Base-by-base conservation (phyloP, 2,797 vertebrate species). In the Microctenopoma steveboyesi region DNA sequence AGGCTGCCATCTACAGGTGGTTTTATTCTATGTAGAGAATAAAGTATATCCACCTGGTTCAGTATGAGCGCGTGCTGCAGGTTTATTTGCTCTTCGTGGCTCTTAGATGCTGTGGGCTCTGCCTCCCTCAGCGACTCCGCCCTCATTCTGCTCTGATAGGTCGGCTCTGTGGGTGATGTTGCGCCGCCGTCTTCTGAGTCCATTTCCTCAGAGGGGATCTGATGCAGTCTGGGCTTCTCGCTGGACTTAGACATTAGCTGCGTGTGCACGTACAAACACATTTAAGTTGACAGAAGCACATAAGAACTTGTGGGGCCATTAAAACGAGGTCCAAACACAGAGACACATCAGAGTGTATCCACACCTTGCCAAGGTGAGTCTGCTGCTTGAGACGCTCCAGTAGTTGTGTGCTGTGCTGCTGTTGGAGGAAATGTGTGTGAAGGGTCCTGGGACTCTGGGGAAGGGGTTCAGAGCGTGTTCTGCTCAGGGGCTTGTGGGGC, bases 201-300 rank as follows among this genome's bases (percentile, higher is more conserved):
- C 90, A 98, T 96, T 63, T 98, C 96, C 90, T 99, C 96, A 0
- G 96, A 98, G 0, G 96, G 96, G 74, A 98, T 98, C 91, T 98
- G 97, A 58, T 92, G 92, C 65, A 98, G 93, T 14, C 96, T 93
- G 22, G 96, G 96, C 89, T 97, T 98, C 91, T 98, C 97, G 0
- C 95, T 97, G 50, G 95, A 91, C 82, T 98, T 97, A 0, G 90
- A 90, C 91, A 95, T 94, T 57, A 96, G 93, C 94, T 93, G 77
- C 37, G 61, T 1, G 55, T n/a, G 22, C 4, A 74, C 11, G 69
- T 2, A 57, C 4, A 72, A n/a, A 68, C 8, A 11, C 4, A 61
- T 43, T 42, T 35, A 35, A 35, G 7, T 53, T 30, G 39, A 7
- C 3, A 47, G 28, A 53, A 69, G 1, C 4, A 57, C 16, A 46